These are phyloP conservation scores for Tetragnatha montana DNA, from an alignment of 2,888 invertebrate genomes.

Conservation along the genomic window DNA sequence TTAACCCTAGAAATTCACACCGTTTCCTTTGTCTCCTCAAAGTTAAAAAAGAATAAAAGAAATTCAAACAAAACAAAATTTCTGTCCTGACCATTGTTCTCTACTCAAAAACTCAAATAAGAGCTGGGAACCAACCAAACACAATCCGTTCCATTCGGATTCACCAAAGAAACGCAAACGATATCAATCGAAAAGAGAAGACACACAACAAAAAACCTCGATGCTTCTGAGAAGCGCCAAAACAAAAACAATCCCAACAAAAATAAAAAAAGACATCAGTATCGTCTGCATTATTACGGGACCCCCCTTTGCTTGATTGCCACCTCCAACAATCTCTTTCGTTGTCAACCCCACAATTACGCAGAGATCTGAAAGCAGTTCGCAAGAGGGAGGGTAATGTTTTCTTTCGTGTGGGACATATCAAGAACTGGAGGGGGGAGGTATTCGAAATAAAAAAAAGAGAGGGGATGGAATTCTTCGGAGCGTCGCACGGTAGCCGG, in stretches of 20 bases:
- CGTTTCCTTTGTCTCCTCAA: too few relatives aligned
- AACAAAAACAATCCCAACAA: neutral
- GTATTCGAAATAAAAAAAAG: neutral
- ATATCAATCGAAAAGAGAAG: neutral
- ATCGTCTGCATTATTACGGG: conserved; percentile 4
- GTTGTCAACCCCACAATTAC: conserved; percentile 66
- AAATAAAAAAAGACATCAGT: conserved; percentile 22
- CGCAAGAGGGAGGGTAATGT: conserved; percentile 12
- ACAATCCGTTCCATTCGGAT: neutral
- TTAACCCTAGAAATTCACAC: too few relatives aligned
- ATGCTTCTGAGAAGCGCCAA: conserved; percentile 3
- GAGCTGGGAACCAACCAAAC: neutral
- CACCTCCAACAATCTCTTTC: conserved; percentile 28
- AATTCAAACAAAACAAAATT: too few relatives aligned
- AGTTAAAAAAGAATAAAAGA: too few relatives aligned
- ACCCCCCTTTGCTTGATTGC: conserved; percentile 18
- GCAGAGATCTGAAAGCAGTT: neutral
- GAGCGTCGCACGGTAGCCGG: conserved; percentile 67
- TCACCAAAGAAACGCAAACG: neutral
- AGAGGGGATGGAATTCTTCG: conserved; percentile 16
- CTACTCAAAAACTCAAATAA: neutral
- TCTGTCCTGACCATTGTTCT: too few relatives aligned
- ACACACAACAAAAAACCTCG: neutral
- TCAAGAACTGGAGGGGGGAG: neutral
- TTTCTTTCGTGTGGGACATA: conserved; percentile 44